Conservation (phyloP, 2,797 vertebrate genomes). For the Craterocephalus amniculus region DNA sequence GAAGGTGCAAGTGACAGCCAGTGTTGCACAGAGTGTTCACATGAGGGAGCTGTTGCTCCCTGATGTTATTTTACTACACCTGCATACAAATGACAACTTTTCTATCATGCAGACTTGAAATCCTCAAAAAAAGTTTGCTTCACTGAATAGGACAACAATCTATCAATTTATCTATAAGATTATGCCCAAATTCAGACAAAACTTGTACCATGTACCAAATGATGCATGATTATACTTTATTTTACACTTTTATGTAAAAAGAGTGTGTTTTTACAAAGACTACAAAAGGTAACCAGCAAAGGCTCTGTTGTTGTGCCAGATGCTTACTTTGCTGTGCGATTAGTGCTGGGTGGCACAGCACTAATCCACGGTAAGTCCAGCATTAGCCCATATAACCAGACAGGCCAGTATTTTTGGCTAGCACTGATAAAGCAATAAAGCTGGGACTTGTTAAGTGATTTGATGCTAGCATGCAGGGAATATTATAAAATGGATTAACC, state of each 20-base stretch:
- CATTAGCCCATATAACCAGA: conserved; percentile 72
- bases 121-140: neutral
- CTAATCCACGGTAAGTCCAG: conserved; percentile 72
- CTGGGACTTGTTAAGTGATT: neutral
- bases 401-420: conserved; percentile 27
- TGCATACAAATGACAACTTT: neutral
- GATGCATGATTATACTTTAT: neutral
- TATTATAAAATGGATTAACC: neutral
- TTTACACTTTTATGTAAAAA: neutral
- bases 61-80: neutral
- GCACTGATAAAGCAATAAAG: conserved; percentile 7
- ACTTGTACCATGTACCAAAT: neutral
- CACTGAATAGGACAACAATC: neutral
- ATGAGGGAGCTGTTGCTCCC: neutral
- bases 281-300: neutral
- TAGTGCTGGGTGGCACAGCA: conserved; percentile 46
- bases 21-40: neutral
- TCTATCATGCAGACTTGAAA: neutral
- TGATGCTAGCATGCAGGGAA: neutral
- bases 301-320: neutral
- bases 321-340: conserved; percentile 45
- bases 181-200: neutral
- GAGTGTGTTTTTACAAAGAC: too few species aligned
- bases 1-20: too few species aligned
- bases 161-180: neutral